Base-by-base conservation (phyloP, 2,797 vertebrate genomes). In the Labeo calbasu region DNA sequence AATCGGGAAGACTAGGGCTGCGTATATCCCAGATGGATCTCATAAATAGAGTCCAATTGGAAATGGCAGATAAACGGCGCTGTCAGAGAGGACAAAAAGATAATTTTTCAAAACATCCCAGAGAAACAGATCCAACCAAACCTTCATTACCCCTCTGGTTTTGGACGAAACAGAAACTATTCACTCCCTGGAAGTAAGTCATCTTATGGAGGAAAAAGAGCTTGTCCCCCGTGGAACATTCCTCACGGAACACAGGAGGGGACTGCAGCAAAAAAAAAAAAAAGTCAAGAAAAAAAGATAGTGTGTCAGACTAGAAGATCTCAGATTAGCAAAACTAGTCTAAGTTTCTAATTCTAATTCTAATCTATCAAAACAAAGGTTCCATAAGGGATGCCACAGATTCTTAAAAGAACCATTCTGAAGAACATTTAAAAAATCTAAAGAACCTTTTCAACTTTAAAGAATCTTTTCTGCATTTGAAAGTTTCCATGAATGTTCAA, bases 111-210 rank as follows among this genome's bases (percentile, higher is more conserved):
- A 36, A 80, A 77, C 77, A 88, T 88, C 86, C 84, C 77, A 83
- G 32, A 87, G 84, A 73, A 89, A 79, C 84, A 88, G 79, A 78
- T 77, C 57, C 57, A 15, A 82, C 84, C 81, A 86, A 65, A 79
- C 73, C 85, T 88, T 87, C 84, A 87, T 88, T 81, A 88, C 79
- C 79, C 84, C 73, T 83, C 86, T 86, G 81, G 84, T 82, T 86
- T 87, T 86, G 82, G 83, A 83, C 59, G 75, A 85, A 86, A 86
- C 77, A 83, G 61, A 86, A 89, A 86, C 72, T 79, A 71, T 88
- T 88, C 69, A 82, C 84, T 90, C 82, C 79, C 73, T 86, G 86
- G 88, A 89, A 89, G 87, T 89, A 89, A 90, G 87, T 89, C 82
- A 88, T 88, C 85, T 86, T 86, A 73, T 5, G 53, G 77, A 65